A percentile compares a stretch with the other conserved stretches of the same genome.
Evolutionary conservation across 2,113 vertebrate genomes (phyloP).

Genomic region (Micronycteris hirsuta): DNA sequence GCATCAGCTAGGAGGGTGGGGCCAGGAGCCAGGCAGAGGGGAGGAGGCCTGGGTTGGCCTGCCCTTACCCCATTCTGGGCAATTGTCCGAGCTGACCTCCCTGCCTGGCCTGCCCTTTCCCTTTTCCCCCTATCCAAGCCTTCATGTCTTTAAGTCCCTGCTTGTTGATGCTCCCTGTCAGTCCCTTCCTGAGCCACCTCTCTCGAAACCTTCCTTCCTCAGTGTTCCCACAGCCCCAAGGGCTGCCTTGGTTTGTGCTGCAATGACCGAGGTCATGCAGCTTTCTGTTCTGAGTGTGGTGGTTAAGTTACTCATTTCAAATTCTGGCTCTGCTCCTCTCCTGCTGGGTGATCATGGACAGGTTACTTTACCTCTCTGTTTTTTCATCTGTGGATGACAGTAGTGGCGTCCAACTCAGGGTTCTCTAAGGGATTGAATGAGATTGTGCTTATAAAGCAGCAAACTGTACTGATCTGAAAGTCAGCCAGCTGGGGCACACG

Average conservation of each 20-base stretch:
- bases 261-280: neutral
- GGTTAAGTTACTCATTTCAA: neutral
- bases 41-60: neutral
- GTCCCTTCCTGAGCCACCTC: neutral
- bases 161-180: neutral
- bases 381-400: neutral
- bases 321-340: neutral
- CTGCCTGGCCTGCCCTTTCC: neutral
- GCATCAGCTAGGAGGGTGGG: neutral
- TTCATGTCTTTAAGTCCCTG: neutral
- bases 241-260: neutral
- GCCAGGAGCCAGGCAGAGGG: too few species aligned
- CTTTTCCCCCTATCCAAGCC: neutral
- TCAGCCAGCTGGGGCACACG: neutral
- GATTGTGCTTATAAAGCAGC: neutral
- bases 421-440: neutral
- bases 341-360: neutral
- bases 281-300: fast-evolving
- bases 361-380: neutral
- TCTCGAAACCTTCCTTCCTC: neutral
- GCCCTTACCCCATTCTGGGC: neutral
- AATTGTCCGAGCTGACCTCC: neutral
- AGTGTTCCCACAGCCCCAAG: neutral
- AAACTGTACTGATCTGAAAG: neutral
- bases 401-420: neutral